phyloP scores from a whole-genome alignment of 2,113 vertebrate genomes.

The Calyptomena viridis region DNA sequence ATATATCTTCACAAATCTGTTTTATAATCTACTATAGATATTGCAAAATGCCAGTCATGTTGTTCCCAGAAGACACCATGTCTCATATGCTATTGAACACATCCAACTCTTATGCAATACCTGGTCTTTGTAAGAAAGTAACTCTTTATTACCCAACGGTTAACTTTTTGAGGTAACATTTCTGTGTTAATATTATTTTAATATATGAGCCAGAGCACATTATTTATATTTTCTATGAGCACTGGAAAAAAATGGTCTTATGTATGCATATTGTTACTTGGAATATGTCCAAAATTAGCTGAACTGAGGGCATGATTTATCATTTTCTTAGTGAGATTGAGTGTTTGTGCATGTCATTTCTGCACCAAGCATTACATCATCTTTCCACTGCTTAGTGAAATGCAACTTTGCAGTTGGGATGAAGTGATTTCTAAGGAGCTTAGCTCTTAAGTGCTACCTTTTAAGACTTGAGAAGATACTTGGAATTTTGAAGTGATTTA shows the following conservation, averaged over 20 bases:
- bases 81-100: background rate
- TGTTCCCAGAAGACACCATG: background rate
- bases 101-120: background rate
- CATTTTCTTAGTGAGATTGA: background rate
- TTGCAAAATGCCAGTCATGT: background rate
- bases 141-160: background rate
- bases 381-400: background rate
- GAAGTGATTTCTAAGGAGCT: background rate
- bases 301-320: background rate
- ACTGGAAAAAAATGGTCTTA: background rate
- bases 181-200: background rate
- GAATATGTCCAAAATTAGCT: background rate
- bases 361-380: background rate
- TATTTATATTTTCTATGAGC: background rate
- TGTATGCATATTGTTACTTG: background rate
- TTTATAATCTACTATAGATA: background rate
- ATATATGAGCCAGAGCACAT: background rate
- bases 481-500: constrained; percentile 3
- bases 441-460: background rate
- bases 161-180: background rate
- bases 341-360: background rate
- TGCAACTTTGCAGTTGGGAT: background rate
- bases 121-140: background rate
- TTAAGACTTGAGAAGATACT: background rate
- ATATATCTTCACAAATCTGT: background rate